These are phyloP conservation scores for Ptyas mucosa DNA, from an alignment of 2,113 vertebrate species.

Conservation along the genomic window DNA sequence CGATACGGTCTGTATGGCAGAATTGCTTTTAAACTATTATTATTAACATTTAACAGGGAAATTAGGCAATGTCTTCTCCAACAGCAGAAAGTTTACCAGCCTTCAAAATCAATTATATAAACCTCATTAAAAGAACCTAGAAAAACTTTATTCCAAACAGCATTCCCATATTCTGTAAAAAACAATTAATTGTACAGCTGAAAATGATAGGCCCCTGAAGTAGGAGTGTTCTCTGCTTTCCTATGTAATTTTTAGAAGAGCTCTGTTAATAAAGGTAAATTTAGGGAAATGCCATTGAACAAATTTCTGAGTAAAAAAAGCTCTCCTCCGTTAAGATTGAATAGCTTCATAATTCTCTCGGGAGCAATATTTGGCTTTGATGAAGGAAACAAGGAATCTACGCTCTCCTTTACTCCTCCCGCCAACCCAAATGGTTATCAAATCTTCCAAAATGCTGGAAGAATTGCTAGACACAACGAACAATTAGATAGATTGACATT, in stretches of 20 bases:
- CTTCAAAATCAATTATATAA: not conserved
- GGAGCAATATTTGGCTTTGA: not conserved
- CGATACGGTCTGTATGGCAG: not conserved
- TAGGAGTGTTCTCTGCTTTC: not conserved
- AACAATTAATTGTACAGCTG: not conserved
- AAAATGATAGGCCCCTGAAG: not conserved
- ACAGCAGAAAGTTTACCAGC: not conserved
- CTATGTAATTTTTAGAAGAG: not conserved
- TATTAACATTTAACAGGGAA: not conserved
- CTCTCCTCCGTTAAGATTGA: not conserved
- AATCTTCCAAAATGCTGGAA: not conserved
- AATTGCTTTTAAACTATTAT: not conserved
- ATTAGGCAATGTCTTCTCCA: not conserved
- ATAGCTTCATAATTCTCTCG: not conserved
- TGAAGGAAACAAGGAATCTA: not conserved
- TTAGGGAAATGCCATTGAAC: not conserved
- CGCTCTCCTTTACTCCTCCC: not conserved
- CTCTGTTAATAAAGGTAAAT: not conserved
- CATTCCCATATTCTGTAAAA: not conserved
- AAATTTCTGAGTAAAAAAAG: not conserved
- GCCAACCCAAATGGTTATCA: not conserved
- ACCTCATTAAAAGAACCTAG: not conserved
- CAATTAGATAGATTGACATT: not conserved
- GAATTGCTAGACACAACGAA: not conserved
- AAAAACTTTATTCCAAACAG: not conserved